Evolutionary conservation across 2,797 vertebrate genomes (phyloP), one percentile per base, ranked within the genome.

Genomic region (Champsocephalus gunnari): DNA sequence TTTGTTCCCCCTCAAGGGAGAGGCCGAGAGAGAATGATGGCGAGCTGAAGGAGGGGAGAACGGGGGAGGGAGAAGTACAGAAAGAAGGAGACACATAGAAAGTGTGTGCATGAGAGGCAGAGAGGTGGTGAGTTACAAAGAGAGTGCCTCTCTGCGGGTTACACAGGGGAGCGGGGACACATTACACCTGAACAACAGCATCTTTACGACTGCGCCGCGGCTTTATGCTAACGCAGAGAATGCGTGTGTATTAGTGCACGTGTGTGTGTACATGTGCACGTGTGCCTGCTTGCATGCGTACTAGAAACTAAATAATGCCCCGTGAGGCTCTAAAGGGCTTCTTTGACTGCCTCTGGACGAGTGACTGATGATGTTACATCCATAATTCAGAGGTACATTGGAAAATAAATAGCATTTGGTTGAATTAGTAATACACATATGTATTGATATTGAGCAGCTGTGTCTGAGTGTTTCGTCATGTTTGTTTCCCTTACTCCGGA

Each of bases 1-100:
- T 91, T 85, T 90, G 71, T 86, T 88, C 88, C 84, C 79, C 77
- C 87, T 90, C 73, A 77, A 90, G 89, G 89, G 89, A 87, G 88
- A 88, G 79, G 79, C 75, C n/a, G 70, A 82, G 81, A 69, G 68
- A 79, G 79, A 81, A 70, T 4, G 38, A 75, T 67, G 71, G 73
- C 0, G 66, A 77, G 71, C 49, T 60, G 73, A 69, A 58, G 38
- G 55, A 61, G 44, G 34, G 55, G 34, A 61, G 60, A 67, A 58
- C 11, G 21, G 44, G 66, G 21, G 43, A 80, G 56, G 50, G 43
- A 48, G 66, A 49, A 34, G 54, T 24, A 66, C 21, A 82, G 85
- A 64, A 74, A 51, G 12, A 9, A 48, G 21, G n/a, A 12, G 14
- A 28, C 72, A 45, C 45, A 59, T 43, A 62, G 49, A 64, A 47